Evolutionary conservation across 2,888 invertebrate genomes (phyloP).

Genomic region (Rugalucina vietnamica): DNA sequence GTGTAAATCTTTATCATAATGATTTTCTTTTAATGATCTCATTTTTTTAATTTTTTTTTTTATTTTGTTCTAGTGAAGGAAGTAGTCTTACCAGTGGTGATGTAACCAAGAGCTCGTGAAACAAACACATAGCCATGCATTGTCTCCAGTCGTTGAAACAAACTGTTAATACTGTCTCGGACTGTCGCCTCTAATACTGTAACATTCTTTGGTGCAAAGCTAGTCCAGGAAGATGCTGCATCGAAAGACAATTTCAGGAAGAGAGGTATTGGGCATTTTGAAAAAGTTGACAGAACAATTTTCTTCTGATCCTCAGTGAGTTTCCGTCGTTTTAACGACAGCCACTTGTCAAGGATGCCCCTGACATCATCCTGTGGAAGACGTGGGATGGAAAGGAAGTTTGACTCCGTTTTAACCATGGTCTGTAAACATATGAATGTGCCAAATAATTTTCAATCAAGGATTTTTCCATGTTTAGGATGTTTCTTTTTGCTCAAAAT

Average conservation of each 20-base stretch:
- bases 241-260: constrained; percentile 79
- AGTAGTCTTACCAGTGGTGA: constrained; percentile 70
- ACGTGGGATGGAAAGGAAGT: constrained; percentile 68
- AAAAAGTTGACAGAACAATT: constrained; percentile 65
- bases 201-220: constrained; percentile 65
- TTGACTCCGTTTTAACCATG: constrained; percentile 42
- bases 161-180: constrained; percentile 67
- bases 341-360: constrained; percentile 76
- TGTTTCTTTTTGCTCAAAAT: too few species aligned
- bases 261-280: constrained; percentile 74
- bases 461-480: too few species aligned
- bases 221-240: constrained; percentile 77
- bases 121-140: constrained; percentile 78
- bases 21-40: too few species aligned
- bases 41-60: background rate
- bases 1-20: too few species aligned
- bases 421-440: constrained; percentile 29
- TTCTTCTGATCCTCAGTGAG: constrained; percentile 70
- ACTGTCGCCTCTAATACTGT: constrained; percentile 71
- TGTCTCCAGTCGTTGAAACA: constrained; percentile 73
- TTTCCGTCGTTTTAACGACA: constrained; percentile 61
- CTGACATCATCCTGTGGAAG: constrained; percentile 68
- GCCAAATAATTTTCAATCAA: too few species aligned
- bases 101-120: constrained; percentile 74
- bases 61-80: background rate